These are phyloP conservation scores for Platysternon megacephalum DNA, from an alignment of 2,113 vertebrate genomes.

Conservation along the genomic window DNA sequence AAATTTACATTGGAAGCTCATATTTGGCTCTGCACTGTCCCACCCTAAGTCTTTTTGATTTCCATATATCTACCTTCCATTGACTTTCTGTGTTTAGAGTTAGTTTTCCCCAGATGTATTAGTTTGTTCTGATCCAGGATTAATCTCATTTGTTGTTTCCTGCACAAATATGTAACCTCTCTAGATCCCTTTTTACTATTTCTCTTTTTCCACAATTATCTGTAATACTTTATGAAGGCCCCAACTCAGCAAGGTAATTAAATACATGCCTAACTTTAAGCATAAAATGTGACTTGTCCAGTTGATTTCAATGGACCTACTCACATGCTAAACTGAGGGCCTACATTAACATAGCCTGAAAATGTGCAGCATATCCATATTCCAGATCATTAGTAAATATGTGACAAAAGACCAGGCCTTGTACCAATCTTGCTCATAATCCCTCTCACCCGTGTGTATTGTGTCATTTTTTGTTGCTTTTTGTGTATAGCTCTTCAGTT, in stretches of 20 bases:
- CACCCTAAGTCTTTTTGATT: background rate
- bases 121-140: background rate
- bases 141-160: background rate
- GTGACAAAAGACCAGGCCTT: background rate
- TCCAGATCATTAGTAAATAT: background rate
- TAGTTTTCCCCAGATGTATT: background rate
- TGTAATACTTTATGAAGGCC: rapidly evolving
- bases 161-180: background rate
- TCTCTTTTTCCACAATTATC: background rate
- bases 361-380: background rate
- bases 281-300: background rate
- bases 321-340: rapidly evolving
- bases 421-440: background rate
- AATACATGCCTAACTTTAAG: rapidly evolving
- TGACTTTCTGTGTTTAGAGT: background rate
- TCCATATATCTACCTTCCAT: background rate
- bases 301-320: background rate
- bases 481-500: background rate
- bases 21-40: background rate
- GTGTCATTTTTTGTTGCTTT: background rate
- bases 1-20: background rate
- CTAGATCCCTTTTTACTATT: background rate
- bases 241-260: rapidly evolving
- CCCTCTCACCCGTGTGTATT: background rate
- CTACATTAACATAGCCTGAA: rapidly evolving